Percentiles rank a stretch among this genome's conserved stretches.
phyloP scores from a whole-genome alignment of 2,113 vertebrate genomes.

The Dendropsophus ebraccatus region DNA sequence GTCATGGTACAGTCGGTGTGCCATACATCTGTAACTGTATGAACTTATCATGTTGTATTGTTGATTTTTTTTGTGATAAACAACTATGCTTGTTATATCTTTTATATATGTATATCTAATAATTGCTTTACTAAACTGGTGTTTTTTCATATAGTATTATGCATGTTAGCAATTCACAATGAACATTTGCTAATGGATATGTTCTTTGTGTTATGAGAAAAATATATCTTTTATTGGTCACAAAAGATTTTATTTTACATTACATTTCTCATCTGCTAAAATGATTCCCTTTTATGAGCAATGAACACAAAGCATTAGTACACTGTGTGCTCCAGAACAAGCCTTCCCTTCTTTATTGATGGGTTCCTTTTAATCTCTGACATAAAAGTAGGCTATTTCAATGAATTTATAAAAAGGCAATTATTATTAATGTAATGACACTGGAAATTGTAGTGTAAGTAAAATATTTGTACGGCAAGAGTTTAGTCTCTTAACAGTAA shows the following conservation, averaged over 20 bases:
- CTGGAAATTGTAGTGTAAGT: not conserved
- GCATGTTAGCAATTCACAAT: too few relatives aligned
- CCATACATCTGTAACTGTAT: too few relatives aligned
- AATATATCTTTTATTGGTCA: too few relatives aligned
- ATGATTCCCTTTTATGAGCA: constrained; percentile 3
- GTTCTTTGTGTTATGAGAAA: too few relatives aligned
- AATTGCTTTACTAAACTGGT: too few relatives aligned
- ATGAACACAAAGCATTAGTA: not conserved
- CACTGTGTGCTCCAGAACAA: not conserved
- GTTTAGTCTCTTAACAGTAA: not conserved
- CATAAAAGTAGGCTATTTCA: not conserved
- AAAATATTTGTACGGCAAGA: not conserved
- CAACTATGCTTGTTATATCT: too few relatives aligned
- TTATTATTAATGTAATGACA: not conserved
- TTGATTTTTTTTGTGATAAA: too few relatives aligned
- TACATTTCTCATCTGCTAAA: not conserved
- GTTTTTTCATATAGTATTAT: too few relatives aligned
- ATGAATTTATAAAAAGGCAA: constrained; percentile 10
- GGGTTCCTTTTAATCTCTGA: constrained; percentile 11
- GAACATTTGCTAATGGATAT: too few relatives aligned
- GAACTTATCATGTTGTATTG: too few relatives aligned
- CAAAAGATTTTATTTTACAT: not conserved
- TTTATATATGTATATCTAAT: too few relatives aligned
- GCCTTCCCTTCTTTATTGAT: not conserved
- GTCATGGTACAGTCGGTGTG: too few relatives aligned